Evolutionary conservation across 2,113 vertebrate species (phyloP).

Genomic region (Cochlearius cochlearius): DNA sequence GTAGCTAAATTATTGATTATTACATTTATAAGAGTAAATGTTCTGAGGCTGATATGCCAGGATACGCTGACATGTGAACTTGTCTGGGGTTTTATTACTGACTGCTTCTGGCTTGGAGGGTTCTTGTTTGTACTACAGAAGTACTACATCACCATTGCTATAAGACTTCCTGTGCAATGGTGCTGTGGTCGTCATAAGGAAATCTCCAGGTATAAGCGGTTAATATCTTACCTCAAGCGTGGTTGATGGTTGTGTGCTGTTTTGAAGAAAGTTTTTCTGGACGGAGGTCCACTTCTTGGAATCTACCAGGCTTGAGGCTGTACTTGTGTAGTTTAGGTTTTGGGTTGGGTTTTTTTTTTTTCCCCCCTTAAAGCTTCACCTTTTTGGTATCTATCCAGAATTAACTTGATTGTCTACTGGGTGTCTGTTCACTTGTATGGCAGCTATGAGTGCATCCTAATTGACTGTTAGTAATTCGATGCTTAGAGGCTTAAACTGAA

Average conservation of each 20-base stretch:
- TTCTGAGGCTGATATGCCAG: not conserved
- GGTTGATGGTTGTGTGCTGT: not conserved
- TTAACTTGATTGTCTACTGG: constrained; percentile 28
- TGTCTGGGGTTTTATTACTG: not conserved
- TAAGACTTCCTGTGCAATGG: not conserved
- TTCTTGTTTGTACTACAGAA: not conserved
- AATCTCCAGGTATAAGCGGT: not conserved
- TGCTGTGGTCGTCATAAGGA: not conserved
- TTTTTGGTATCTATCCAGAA: not conserved
- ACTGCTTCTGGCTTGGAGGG: not conserved
- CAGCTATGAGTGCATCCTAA: constrained; percentile 44
- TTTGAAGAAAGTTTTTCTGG: not conserved
- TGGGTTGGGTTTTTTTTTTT: not conserved
- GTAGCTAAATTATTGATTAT: not conserved
- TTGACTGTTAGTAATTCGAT: constrained; percentile 6
- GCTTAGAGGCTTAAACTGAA: constrained; percentile 6
- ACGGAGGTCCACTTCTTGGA: not conserved
- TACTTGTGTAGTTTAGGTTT: not conserved
- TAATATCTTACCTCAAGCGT: not conserved
- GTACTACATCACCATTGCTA: not conserved
- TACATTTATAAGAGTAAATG: not conserved
- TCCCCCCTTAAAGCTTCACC: not conserved
- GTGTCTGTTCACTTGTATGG: constrained; percentile 52
- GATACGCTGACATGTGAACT: not conserved
- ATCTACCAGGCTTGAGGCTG: not conserved